Conservation (phyloP, 2,888 invertebrate genomes). For the Bibio marci region DNA sequence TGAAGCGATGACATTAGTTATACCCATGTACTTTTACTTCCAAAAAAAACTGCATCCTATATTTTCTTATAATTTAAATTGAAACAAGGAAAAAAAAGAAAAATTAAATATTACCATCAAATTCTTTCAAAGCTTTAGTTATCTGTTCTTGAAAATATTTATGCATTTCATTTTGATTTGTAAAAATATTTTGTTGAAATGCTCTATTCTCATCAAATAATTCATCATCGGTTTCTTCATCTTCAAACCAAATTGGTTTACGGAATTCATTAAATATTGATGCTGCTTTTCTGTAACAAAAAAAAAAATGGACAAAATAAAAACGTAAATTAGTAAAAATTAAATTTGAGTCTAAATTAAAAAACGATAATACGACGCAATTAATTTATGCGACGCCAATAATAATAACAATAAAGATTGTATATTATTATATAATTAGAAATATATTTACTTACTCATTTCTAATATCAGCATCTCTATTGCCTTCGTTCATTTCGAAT, state of each 20-base stretch:
- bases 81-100: too few species aligned
- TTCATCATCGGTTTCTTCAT: conserved; percentile 28
- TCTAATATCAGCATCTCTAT: background rate
- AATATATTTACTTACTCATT: background rate
- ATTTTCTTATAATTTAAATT: too few species aligned
- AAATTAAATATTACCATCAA: conserved; percentile 21
- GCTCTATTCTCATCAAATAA: conserved; percentile 25
- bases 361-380: too few species aligned
- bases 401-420: too few species aligned
- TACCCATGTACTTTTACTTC: too few species aligned
- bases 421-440: background rate
- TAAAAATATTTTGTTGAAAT: conserved; percentile 28
- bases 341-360: too few species aligned
- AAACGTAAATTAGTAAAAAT: too few species aligned
- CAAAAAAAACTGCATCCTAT: too few species aligned
- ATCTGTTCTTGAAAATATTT: conserved; percentile 42
- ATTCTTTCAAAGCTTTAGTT: conserved; percentile 34
- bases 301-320: background rate
- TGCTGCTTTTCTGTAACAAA: background rate
- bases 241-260: conserved; percentile 29
- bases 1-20: too few species aligned
- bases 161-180: conserved; percentile 40
- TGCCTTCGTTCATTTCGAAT: conserved; percentile 14
- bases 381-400: background rate
- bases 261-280: conserved; percentile 20